Conservation (phyloP, 2,888 invertebrate genomes). For the Yponomeuta sedellus region DNA sequence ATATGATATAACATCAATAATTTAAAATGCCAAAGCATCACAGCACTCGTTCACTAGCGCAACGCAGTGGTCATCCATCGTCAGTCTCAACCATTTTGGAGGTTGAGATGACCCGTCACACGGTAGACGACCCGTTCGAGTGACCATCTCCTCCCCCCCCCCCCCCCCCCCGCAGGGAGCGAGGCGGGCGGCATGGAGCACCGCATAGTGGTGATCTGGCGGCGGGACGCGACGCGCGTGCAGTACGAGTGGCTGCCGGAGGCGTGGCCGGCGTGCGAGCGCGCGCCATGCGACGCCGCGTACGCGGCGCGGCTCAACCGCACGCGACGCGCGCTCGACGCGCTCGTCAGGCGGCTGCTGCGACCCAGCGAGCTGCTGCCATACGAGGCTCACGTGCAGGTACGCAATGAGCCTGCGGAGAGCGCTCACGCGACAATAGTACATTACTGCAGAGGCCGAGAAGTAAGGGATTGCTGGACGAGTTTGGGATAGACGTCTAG, state of each 20-base stretch:
- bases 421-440: too few species aligned
- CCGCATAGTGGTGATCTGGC: constrained; percentile 92
- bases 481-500: too few species aligned
- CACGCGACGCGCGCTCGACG: constrained; percentile 83
- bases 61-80: too few species aligned
- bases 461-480: too few species aligned
- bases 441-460: too few species aligned
- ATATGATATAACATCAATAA: too few species aligned
- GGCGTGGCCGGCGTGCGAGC: constrained; percentile 79
- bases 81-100: too few species aligned
- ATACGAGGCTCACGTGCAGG: constrained; percentile 87
- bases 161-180: constrained; percentile 46
- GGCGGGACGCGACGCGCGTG: constrained; percentile 88
- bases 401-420: constrained; percentile 30
- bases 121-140: too few species aligned
- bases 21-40: too few species aligned
- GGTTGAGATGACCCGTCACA: too few species aligned
- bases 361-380: constrained; percentile 84
- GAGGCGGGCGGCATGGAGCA: constrained; percentile 75
- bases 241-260: constrained; percentile 93
- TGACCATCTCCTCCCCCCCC: constrained; percentile 21
- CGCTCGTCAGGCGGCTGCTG: constrained; percentile 82
- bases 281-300: constrained; percentile 54
- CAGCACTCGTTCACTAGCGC: too few species aligned
- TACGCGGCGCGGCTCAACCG: constrained; percentile 77